Evolutionary conservation across 2,888 invertebrate genomes (phyloP).

Genomic region (Caenorhabditis wallacei): DNA sequence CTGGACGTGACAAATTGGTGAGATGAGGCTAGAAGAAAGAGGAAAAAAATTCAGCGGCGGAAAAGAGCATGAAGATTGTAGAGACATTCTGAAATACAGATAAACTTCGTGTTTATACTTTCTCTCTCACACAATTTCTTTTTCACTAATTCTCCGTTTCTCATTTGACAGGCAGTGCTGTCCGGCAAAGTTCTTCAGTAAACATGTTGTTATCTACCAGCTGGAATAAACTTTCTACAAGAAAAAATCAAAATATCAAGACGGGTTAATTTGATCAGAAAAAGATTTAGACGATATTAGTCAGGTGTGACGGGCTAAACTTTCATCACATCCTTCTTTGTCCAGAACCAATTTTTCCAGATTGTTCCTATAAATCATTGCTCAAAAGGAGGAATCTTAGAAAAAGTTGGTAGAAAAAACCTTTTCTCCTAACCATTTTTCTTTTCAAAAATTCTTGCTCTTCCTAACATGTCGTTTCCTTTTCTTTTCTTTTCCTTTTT

Average conservation of each 20-base stretch:
- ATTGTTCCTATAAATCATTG: not conserved
- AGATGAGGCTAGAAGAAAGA: constrained; percentile 15
- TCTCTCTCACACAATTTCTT: constrained; percentile 1
- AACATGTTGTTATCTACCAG: constrained; percentile 62
- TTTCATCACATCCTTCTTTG: not conserved
- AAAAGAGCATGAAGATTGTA: constrained; percentile 25
- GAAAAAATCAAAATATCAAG: not conserved
- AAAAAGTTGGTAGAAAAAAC: constrained; percentile 15
- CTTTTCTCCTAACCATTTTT: constrained; percentile 22
- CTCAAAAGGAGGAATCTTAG: not conserved
- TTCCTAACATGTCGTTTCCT: constrained; percentile 41
- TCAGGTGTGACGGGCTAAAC: not conserved
- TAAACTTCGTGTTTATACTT: constrained; percentile 60
- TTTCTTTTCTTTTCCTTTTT: constrained; percentile 46
- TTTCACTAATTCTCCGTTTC: constrained; percentile 20
- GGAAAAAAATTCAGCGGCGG: constrained; percentile 13
- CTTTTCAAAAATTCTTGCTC: constrained; percentile 49
- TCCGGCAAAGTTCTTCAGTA: constrained; percentile 58
- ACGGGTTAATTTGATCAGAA: not conserved
- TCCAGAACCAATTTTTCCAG: not conserved
- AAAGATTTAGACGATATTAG: not conserved
- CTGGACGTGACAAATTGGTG: constrained; percentile 51
- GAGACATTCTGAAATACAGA: constrained; percentile 60
- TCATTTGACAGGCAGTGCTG: constrained; percentile 36
- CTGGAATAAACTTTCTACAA: constrained; percentile 37